Base-by-base conservation (phyloP, 2,797 vertebrate species). In the Scolopax bukidnonensis region DNA sequence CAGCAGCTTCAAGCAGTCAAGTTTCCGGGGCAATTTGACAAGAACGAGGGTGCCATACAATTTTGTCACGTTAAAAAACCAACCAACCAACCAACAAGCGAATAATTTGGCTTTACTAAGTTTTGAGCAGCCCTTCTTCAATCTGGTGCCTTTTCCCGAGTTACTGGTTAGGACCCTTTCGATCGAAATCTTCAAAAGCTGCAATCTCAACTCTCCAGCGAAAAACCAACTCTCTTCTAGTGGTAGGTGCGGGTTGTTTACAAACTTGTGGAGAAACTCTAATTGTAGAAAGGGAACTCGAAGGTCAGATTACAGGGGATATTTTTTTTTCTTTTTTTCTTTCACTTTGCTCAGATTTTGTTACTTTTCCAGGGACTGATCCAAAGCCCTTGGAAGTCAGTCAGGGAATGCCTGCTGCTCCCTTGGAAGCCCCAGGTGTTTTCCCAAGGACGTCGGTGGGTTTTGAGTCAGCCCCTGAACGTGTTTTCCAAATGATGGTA, bases 51-150 rank as follows among this genome's bases (percentile, higher is more conserved):
- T 91, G 82, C 80, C 79, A 74, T 67, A 68, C 16, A 43, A 70
- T 71, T 87, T 85, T 81, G 27, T 78, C 73, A 28, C 4, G 11
- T 68, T 71, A 32, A 75, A 63, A 57, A 43, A 43, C 10, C 15
- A 59, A 18, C 30, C 9, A 61, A 60, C 23, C 8, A 84, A 68
- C 65, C 79, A 69, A 68, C 23, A n/a, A 17, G 63, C 1, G 8
- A 77, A 57, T 71, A 65, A 94, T 92, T 93, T 71, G 90, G 93
- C 90, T 95, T 93, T 54, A 47, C 53, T 50, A 47, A 53, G 86
- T 95, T 94, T 94, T 95, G 60, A 96, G 96, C 93, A 94, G 96
- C 95, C 91, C 85, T 79, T 86, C 86, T 87, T 91, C 45, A 89
- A 19, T 80, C 89, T 81, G 79, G 71, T 89, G 84, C 81, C 89